These are phyloP conservation scores for Luehdorfia chinensis DNA, from an alignment of 1,140 invertebrate species.

Conservation along the genomic window DNA sequence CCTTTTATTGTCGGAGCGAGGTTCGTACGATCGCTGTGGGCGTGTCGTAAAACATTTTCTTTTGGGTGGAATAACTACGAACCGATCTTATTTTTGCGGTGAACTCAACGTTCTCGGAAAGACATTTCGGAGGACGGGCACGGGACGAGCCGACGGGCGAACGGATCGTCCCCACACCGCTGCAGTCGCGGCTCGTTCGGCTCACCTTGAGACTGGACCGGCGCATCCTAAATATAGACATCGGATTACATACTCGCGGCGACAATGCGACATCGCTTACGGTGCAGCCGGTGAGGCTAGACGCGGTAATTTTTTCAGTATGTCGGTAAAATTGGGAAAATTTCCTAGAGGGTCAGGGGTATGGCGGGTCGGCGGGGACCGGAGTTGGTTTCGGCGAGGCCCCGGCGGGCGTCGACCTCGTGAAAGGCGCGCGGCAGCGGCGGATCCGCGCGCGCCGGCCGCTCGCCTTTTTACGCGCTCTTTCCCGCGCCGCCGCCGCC, in stretches of 20 bases:
- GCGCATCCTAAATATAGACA: conserved; percentile 45
- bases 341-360: conserved; percentile 39
- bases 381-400: conserved; percentile 58
- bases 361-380: conserved; percentile 35
- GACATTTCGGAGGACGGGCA: conserved; percentile 18
- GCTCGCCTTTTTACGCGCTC: conserved; percentile 71
- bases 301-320: conserved; percentile 9
- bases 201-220: conserved; percentile 33
- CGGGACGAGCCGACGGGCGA: not conserved
- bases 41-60: conserved; percentile 60
- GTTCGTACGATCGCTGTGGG: conserved; percentile 44
- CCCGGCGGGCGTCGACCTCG: conserved; percentile 65
- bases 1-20: conserved; percentile 48
- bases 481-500: conserved; percentile 56
- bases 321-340: conserved; percentile 36
- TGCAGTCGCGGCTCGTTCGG: conserved; percentile 15
- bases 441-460: conserved; percentile 42
- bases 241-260: conserved; percentile 31
- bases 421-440: conserved; percentile 60
- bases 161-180: conserved; percentile 15
- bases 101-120: conserved; percentile 44
- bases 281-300: conserved; percentile 14
- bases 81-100: conserved; percentile 50
- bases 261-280: conserved; percentile 29
- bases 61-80: conserved; percentile 34